A percentile compares a stretch with the other conserved stretches of the same genome.
Conservation (phyloP, 2,888 invertebrate genomes). For the Crocallis elinguaria region DNA sequence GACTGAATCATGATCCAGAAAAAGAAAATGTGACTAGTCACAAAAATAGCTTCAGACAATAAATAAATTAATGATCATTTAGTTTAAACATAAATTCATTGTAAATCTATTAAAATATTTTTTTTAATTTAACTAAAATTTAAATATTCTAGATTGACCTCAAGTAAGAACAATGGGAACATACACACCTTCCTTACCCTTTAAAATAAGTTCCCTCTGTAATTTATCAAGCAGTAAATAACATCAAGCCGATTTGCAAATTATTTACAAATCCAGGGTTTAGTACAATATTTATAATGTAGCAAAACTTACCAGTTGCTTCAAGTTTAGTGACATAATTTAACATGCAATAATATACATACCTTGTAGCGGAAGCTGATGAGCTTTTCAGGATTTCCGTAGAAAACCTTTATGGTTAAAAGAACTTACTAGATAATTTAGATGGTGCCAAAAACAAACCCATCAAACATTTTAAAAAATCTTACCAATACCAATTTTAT, state of each 20-base stretch:
- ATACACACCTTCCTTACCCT: background rate
- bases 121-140: no score
- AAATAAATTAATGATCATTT: no score
- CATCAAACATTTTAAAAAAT: no score
- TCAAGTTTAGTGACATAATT: background rate
- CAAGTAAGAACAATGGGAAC: no score
- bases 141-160: no score
- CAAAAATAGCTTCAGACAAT: no score
- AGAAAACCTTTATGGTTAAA: background rate
- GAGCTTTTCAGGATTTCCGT: background rate
- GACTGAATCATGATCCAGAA: no score
- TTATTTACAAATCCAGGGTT: background rate
- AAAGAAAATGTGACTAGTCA: no score
- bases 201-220: background rate
- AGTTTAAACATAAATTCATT: no score
- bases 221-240: background rate
- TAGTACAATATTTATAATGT: background rate
- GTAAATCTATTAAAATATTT: no score
- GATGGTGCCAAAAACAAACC: no score
- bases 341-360: constrained; percentile 16
- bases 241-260: background rate
- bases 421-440: background rate
- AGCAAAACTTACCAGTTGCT: background rate
- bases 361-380: constrained; percentile 22
- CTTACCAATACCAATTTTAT: no score